Conservation (phyloP, 2,797 vertebrate genomes). For the Coendou prehensilis region DNA sequence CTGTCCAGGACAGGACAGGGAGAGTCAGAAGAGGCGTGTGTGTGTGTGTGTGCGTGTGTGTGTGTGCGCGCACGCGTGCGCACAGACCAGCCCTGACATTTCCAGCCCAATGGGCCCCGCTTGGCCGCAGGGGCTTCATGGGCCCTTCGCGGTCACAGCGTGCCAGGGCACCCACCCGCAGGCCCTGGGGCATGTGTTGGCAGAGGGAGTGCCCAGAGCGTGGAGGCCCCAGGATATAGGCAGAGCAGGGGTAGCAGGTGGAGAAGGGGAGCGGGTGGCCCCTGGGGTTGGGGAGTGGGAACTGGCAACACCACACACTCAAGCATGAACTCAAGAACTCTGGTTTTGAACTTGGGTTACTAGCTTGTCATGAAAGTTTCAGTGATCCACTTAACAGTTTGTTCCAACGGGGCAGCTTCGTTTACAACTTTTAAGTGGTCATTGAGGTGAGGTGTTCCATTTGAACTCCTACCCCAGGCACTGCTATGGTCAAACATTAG, state of each 20-base stretch:
- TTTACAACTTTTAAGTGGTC: too few species aligned
- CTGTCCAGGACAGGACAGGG: not conserved
- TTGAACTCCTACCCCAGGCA: not conserved
- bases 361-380: not conserved
- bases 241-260: not conserved
- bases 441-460: not conserved
- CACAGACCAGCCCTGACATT: not conserved
- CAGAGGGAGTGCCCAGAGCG: not conserved
- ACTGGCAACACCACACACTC: not conserved
- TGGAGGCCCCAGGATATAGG: too few species aligned
- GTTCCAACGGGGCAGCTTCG: too few species aligned
- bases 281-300: not conserved
- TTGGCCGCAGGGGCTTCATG: too few species aligned
- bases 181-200: not conserved
- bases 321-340: not conserved
- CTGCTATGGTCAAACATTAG: not conserved
- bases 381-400: not conserved
- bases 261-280: not conserved
- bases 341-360: not conserved
- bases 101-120: not conserved
- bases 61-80: not conserved
- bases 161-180: not conserved
- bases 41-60: not conserved
- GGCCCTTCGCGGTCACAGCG: accelerated
- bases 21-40: not conserved